phyloP scores from a whole-genome alignment of 2,113 vertebrate species.

The Microcebus murinus region DNA sequence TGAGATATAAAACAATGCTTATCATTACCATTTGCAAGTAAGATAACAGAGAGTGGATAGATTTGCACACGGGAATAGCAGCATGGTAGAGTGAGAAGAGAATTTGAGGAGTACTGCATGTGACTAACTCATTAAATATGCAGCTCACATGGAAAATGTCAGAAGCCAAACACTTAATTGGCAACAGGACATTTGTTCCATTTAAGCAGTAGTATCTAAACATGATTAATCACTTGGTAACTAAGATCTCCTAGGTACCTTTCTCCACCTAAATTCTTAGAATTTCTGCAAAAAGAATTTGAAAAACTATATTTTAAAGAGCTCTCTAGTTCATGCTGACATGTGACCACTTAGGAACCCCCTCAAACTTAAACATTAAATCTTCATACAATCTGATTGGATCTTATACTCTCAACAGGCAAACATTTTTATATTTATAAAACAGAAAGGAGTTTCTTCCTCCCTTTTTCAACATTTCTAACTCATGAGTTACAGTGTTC shows the following conservation, averaged over 20 bases:
- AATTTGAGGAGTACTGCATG: not conserved
- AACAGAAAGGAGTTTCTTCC: not conserved
- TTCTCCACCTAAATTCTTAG: not conserved
- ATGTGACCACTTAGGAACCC: not conserved
- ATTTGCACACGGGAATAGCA: not conserved
- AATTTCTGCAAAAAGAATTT: not conserved
- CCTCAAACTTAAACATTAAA: not conserved
- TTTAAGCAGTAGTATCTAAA: not conserved
- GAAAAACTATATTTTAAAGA: not conserved
- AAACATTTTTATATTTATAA: not conserved
- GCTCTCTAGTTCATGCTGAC: not conserved
- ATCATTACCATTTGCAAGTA: not conserved
- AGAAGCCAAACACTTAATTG: not conserved
- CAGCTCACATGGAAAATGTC: not conserved
- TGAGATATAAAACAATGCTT: not conserved
- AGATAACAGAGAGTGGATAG: not conserved
- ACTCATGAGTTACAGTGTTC: not conserved
- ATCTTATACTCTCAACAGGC: not conserved
- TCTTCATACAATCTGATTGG: not conserved
- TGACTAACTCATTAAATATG: not conserved
- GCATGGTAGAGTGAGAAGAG: not conserved
- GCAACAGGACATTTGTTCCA: not conserved
- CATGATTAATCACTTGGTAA: not conserved
- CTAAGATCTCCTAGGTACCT: not conserved
- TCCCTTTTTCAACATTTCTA: not conserved